Percentiles rank a stretch among this genome's conserved stretches.
Evolutionary conservation across 2,888 invertebrate genomes (phyloP).

Genomic region (Heteromyza rotundicornis): DNA sequence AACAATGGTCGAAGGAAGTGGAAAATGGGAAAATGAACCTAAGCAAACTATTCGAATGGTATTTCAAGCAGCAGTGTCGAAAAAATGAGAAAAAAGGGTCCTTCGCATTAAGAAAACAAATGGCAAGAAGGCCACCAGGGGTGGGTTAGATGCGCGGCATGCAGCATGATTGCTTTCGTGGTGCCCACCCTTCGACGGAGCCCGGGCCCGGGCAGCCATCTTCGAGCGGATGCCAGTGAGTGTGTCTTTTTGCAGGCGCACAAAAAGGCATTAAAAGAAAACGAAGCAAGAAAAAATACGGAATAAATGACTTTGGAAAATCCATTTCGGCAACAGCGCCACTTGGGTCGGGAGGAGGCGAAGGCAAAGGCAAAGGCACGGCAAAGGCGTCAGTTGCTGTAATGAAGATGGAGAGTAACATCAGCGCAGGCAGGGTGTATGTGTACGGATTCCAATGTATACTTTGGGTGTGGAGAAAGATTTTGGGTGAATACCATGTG

Average conservation of each 20-base stretch:
- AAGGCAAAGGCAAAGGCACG: neutral
- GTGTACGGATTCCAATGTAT: neutral
- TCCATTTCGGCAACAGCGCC: constrained; percentile 45
- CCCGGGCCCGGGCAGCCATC: constrained; percentile 41
- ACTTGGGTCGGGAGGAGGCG: neutral
- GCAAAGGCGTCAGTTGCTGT: neutral
- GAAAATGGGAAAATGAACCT: constrained; percentile 54
- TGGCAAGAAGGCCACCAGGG: constrained; percentile 35
- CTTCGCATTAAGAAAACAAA: constrained; percentile 41
- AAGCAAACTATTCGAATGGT: constrained; percentile 58
- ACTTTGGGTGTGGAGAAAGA: neutral
- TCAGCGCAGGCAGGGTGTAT: neutral
- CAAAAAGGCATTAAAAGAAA: constrained; percentile 52
- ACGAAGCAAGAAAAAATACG: constrained; percentile 51
- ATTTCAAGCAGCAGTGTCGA: constrained; percentile 38
- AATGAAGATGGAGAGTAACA: constrained; percentile 4
- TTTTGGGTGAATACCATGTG: neutral
- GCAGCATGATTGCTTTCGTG: constrained; percentile 6
- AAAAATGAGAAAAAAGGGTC: constrained; percentile 42
- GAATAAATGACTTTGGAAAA: constrained; percentile 53
- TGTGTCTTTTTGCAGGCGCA: constrained; percentile 37
- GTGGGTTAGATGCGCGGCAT: constrained; percentile 30
- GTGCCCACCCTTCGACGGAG: too few relatives aligned
- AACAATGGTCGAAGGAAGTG: constrained; percentile 51
- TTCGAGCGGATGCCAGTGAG: constrained; percentile 31